phyloP scores from a whole-genome alignment of 2,797 vertebrate genomes.

The Chrysocyon brachyurus region DNA sequence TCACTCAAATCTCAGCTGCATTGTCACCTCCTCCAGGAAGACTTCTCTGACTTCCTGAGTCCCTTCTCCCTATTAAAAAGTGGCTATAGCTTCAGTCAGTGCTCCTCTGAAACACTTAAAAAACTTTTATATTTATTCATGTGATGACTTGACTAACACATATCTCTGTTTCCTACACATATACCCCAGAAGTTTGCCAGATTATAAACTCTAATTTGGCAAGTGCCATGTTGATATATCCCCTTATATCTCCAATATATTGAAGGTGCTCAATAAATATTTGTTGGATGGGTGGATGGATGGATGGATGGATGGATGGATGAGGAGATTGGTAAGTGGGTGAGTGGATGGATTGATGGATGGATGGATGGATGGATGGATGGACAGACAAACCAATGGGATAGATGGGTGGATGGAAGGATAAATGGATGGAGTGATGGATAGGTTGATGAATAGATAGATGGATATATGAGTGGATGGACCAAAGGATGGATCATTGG shows the following conservation, averaged over 20 bases:
- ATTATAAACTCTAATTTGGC: not conserved
- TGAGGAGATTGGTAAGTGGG: not conserved
- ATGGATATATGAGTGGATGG: accelerated
- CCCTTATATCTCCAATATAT: not conserved
- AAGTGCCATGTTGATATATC: not conserved
- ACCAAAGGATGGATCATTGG: not conserved
- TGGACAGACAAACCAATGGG: not conserved
- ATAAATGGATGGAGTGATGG: too few relatives aligned
- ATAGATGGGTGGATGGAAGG: not conserved
- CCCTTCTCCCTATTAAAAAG: not conserved
- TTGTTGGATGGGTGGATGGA: not conserved
- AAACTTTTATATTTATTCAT: not conserved
- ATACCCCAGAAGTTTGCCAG: not conserved
- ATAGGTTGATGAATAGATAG: too few relatives aligned
- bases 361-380: accelerated
- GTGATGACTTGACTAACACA: not conserved
- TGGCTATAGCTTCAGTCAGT: not conserved
- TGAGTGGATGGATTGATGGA: not conserved
- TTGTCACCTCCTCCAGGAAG: not conserved
- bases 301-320: too few relatives aligned
- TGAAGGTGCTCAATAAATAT: not conserved
- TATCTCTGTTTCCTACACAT: not conserved
- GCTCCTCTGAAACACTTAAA: not conserved
- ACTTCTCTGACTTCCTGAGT: not conserved
- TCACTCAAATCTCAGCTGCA: not conserved